Conservation (phyloP, 2,113 vertebrate species). For the Euleptes europaea region DNA sequence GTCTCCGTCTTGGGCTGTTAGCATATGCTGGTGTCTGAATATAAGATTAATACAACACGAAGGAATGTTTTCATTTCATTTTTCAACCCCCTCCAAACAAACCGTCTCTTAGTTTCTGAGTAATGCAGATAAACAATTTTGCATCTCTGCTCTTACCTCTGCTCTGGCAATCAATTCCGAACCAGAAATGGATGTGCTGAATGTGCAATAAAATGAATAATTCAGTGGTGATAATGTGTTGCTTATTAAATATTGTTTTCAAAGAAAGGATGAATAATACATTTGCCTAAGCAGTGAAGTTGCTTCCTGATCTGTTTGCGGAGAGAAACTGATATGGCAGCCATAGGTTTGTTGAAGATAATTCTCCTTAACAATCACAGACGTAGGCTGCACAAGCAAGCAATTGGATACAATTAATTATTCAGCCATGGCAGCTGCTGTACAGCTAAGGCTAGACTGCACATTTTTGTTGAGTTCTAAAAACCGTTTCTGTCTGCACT, state of each 20-base stretch:
- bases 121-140: not conserved
- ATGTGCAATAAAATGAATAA: conserved; percentile 18
- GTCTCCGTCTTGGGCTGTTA: no score
- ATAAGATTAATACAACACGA: not conserved
- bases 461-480: not conserved
- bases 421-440: not conserved
- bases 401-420: conserved; percentile 30
- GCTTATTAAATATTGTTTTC: conserved; percentile 23
- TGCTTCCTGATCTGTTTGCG: conserved; percentile 33
- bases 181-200: not conserved
- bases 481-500: not conserved
- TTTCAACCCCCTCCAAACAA: not conserved
- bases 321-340: conserved; percentile 12
- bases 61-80: not conserved
- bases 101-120: not conserved
- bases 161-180: conserved; percentile 11
- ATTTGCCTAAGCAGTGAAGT: conserved; percentile 14
- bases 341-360: conserved; percentile 12
- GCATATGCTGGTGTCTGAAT: not conserved
- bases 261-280: conserved; percentile 31
- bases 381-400: not conserved
- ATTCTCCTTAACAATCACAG: conserved; percentile 13
- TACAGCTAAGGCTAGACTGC: not conserved
- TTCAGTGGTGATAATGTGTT: conserved; percentile 6
- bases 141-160: not conserved